A percentile compares a stretch with the other conserved stretches of the same genome.
phyloP scores from a whole-genome alignment of 2,113 vertebrate species.

The Probosciger aterrimus region DNA sequence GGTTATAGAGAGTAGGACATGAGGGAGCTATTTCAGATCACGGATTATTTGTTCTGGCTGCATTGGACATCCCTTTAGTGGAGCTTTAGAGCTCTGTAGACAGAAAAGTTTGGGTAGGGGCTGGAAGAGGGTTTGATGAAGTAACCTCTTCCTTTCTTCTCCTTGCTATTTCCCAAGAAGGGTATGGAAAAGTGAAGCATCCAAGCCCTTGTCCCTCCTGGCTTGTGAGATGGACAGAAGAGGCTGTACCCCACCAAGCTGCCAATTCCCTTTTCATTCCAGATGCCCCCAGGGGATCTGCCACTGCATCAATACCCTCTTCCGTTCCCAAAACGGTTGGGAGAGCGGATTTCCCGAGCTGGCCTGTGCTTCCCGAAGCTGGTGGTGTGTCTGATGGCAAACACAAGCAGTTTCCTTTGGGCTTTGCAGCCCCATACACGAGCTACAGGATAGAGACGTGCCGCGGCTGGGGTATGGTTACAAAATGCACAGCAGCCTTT shows the following conservation, averaged over 20 bases:
- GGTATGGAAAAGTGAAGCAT: background rate
- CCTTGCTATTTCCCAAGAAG: background rate
- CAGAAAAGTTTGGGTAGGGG: constrained; percentile 34
- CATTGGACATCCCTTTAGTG: constrained; percentile 58
- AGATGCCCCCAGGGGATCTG: background rate
- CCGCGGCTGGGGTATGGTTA: background rate
- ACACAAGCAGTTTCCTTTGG: background rate
- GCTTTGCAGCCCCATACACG: background rate
- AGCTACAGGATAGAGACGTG: background rate
- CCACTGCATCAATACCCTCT: background rate
- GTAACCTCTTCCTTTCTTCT: background rate
- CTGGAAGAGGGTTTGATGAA: constrained; percentile 37
- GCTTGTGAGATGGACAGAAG: accelerated
- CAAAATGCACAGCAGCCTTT: constrained; percentile 61
- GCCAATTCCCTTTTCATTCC: background rate
- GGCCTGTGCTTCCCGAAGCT: background rate
- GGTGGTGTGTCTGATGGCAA: background rate
- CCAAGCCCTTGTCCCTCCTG: background rate
- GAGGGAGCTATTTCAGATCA: constrained; percentile 32
- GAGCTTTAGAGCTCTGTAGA: constrained; percentile 26
- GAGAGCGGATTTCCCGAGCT: background rate
- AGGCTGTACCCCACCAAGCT: background rate
- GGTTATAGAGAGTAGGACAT: constrained; percentile 39
- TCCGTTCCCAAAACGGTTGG: background rate
- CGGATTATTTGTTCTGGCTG: constrained; percentile 51